These are phyloP conservation scores for Koerneria pararmatus DNA, from an alignment of 2,888 invertebrate species.

Conservation along the genomic window DNA sequence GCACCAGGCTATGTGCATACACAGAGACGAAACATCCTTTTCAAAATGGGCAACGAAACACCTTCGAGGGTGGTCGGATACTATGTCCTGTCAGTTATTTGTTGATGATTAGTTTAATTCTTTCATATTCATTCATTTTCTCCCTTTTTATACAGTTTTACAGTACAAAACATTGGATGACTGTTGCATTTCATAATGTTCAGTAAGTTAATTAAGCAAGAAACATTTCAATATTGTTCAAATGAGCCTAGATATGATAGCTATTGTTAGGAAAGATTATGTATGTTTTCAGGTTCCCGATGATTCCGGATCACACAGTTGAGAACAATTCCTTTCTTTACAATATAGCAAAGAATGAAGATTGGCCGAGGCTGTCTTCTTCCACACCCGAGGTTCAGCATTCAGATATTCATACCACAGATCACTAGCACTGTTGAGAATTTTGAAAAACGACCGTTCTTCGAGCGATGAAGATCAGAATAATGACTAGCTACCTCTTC, in stretches of 20 bases:
- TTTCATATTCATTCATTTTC: not conserved
- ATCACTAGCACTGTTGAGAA: no score
- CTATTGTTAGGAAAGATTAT: not conserved
- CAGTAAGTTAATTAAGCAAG: not conserved
- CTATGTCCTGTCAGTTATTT: conserved; percentile 44
- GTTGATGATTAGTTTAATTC: not conserved
- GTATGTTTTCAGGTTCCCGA: conserved; percentile 42
- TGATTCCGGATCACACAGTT: conserved; percentile 55
- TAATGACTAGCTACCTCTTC: no score
- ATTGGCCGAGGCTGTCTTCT: conserved; percentile 53
- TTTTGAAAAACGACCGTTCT: no score
- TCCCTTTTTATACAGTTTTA: not conserved
- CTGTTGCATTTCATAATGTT: no score
- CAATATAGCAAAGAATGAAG: conserved; percentile 52
- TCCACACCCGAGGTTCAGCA: conserved; percentile 41
- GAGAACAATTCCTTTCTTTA: conserved; percentile 55
- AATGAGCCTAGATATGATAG: not conserved
- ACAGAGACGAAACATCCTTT: conserved; percentile 42
- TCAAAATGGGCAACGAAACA: conserved; percentile 52
- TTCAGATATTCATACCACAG: no score
- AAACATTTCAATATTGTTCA: not conserved
- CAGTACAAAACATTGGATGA: no score
- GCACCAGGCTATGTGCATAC: no score
- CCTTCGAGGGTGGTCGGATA: conserved; percentile 48
- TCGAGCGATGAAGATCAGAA: no score